Evolutionary conservation across 2,888 invertebrate species (phyloP), one percentile per base, ranked within the genome.

Genomic region (Pocota personata): DNA sequence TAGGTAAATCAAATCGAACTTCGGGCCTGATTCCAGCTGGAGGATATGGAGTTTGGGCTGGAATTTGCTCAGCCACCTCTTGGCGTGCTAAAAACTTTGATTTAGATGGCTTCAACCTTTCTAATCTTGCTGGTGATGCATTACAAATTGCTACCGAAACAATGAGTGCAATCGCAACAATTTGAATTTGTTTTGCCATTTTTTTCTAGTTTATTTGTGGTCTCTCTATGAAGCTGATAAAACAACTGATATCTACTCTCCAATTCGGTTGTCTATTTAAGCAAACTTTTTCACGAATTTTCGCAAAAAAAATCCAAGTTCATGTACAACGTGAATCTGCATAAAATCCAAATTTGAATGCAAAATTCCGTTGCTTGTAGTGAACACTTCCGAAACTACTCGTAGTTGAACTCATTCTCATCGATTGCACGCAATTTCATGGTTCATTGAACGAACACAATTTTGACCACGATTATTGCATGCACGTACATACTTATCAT

Each of bases 21-120:
- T 90, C 88, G 0, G 92, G 92, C 6, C 86, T 87, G 27, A 89
- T 40, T 0, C 91, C 91, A 32, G 91, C 90, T 58, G 92, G 87
- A 27, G 91, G 91, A 88, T 91, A 91, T 3, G 91, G 91, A 0
- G 89, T 90, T 30, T 75, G 52, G 0, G 52, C 35, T 19, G 69
- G 46, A 35, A 55, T 14, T 55, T 79, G 60, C 1, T 72, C 67
- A 24, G 60, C 66, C 12, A 60, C 67, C 14, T 78, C 83, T 21
- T 84, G 84, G 2, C 84, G 75, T 16, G 80, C 64, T 8, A 76
- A 12, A 0, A 37, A 27, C 2, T 46, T 84, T 5, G 55, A 73
- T 5, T 57, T 73, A 0, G 46, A 69, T 35, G 79, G 5, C 35
- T 27, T 60, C 0, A 84, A 0, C 5, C 16, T 79, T 4, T 75